phyloP scores from a whole-genome alignment of 2,113 vertebrate genomes.

The Petrocephalus microphthalmus region DNA sequence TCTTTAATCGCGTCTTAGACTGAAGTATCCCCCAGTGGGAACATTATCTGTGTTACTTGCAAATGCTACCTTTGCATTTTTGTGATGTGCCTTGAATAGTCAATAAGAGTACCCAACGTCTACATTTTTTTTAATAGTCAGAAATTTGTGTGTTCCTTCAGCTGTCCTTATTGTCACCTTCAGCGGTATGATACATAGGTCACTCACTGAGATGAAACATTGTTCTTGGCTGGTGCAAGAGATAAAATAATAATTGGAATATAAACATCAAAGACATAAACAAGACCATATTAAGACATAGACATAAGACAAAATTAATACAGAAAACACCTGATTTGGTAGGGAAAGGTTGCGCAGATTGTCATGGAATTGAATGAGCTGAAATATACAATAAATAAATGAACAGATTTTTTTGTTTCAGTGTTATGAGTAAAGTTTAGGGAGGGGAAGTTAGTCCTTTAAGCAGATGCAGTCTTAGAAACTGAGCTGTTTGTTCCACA shows the following conservation, averaged over 20 bases:
- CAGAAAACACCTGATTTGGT: neutral
- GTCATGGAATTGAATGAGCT: neutral
- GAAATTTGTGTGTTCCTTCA: neutral
- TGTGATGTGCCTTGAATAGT: neutral
- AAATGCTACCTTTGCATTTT: neutral
- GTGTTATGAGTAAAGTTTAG: neutral
- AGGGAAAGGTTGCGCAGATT: neutral
- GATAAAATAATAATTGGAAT: neutral
- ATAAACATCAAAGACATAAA: neutral
- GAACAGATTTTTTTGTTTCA: neutral
- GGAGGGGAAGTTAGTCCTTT: neutral
- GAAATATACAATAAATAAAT: neutral
- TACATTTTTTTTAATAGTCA: neutral
- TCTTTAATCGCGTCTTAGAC: neutral
- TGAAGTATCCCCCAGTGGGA: neutral
- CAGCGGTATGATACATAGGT: neutral
- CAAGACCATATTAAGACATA: neutral
- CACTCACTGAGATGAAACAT: neutral
- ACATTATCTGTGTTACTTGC: neutral
- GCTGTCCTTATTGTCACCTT: neutral
- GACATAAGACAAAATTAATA: neutral
- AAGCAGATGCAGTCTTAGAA: neutral
- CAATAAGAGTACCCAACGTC: neutral
- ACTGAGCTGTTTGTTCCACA: neutral
- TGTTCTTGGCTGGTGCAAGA: neutral